Evolutionary conservation across 2,888 invertebrate species (phyloP).

Genomic region (Tenodera sinensis): DNA sequence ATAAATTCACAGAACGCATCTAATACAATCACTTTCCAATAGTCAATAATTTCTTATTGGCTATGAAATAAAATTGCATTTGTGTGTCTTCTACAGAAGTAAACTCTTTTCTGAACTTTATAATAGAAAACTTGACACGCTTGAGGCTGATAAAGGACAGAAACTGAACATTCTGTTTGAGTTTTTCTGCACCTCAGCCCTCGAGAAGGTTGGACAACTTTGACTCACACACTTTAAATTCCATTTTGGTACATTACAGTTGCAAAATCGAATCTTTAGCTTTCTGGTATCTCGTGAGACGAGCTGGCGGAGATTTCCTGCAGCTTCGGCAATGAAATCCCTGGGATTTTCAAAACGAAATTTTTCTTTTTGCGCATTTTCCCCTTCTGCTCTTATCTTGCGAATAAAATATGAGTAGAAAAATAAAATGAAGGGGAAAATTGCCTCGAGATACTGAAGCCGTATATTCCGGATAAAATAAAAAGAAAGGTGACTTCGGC

Average conservation of each 20-base stretch:
- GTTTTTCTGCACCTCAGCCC: background rate
- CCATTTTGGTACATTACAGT: no score
- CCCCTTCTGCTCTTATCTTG: background rate
- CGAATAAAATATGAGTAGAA: background rate
- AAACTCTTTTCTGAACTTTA: no score
- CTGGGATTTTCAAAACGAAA: background rate
- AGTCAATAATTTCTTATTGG: no score
- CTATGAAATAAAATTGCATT: no score
- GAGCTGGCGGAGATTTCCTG: background rate
- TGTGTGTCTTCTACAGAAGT: no score
- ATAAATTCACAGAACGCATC: no score
- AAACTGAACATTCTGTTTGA: background rate
- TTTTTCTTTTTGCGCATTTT: background rate
- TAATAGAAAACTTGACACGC: no score
- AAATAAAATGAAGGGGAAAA: background rate
- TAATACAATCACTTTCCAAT: no score
- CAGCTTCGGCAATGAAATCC: background rate
- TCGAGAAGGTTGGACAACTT: background rate
- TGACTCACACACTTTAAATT: background rate
- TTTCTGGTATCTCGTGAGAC: background rate
- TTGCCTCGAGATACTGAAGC: background rate
- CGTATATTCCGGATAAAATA: background rate
- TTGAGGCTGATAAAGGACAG: no score
- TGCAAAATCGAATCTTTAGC: background rate
- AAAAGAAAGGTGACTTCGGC: background rate